phyloP scores from a whole-genome alignment of 2,113 vertebrate genomes.

The human (Homo sapiens) region DNA sequence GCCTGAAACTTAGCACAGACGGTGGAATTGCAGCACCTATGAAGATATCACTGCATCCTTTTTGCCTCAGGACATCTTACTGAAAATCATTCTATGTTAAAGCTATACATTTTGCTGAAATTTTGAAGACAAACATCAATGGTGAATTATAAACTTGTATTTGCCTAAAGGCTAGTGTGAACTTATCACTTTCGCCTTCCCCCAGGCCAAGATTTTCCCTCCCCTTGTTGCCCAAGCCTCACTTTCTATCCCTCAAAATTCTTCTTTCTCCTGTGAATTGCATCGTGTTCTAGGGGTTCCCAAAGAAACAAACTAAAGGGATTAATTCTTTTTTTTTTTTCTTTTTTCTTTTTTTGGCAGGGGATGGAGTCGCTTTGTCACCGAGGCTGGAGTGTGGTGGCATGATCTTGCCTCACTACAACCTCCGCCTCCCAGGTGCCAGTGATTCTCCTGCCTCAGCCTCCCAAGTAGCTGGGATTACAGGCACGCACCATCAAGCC shows the following conservation, averaged over 20 bases:
- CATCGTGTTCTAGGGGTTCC: background rate
- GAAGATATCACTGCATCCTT: background rate
- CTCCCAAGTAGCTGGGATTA: too few species aligned
- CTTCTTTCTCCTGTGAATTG: background rate
- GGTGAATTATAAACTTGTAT: background rate
- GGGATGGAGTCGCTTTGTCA: too few species aligned
- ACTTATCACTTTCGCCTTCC: background rate
- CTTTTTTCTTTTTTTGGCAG: background rate
- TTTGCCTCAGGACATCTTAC: background rate
- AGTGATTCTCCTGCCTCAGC: too few species aligned
- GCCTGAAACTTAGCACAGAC: background rate
- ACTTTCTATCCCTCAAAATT: background rate
- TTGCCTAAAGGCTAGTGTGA: background rate
- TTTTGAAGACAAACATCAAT: background rate
- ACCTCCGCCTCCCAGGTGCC: too few species aligned
- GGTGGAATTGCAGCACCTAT: background rate
- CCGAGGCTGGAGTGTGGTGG: too few species aligned
- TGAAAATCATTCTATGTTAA: background rate
- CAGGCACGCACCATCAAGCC: too few species aligned
- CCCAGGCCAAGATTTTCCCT: background rate
- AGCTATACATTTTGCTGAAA: background rate
- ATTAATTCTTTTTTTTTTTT: background rate
- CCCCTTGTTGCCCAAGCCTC: background rate
- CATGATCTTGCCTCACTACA: too few species aligned
- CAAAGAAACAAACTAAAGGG: slow-evolving; percentile 1